Evolutionary conservation across 2,113 vertebrate species (phyloP), one percentile per base, ranked within the genome.

Genomic region (Clarias gariepinus): DNA sequence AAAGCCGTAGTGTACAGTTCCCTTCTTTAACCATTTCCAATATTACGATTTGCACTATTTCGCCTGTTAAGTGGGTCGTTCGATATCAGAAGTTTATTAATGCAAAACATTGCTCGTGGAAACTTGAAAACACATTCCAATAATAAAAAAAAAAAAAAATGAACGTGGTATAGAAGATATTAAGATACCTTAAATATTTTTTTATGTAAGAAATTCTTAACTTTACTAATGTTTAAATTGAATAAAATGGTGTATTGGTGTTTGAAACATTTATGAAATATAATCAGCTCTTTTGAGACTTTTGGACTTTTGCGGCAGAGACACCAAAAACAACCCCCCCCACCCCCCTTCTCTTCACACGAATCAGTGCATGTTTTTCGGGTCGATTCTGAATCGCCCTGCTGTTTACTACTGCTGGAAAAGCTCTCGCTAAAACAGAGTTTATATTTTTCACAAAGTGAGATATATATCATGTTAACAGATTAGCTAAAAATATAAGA

Each of bases 281-380:
- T 60, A 60, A 79, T 58, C 78, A 60, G 78, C 61, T 80, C 55
- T 57, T 8, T 79, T 0, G 11, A 80, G 78, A 80, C 57, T 80
- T 36, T 80, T 80, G 78, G 55, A 80, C 18, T 60, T 47, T 9
- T 18, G 7, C 11, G 11, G 30, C 19, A 55, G 1, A 68, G 1
- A 28, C 3, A 69, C 10, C 53, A 86, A 79, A 86, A 33, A 83
- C 36, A 73, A 30, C 41, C 2, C 15, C 36, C 36, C 36, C 36
- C 41, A 3, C 4, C 41, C 47, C 47, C n/a, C 25, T 30, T 71
- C 64, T 57, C 52, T 57, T 33, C 23, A 61, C 58, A 80, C 57
- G 57, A 66, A 66, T 60, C n/a, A 33, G 79, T 87, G 86, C 86
- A 89, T 87, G 88, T 73, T 63, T 63, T 71, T 85, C 0, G 33